Conservation (phyloP, 1,140 invertebrate species). For the Pogonus chalceus region DNA sequence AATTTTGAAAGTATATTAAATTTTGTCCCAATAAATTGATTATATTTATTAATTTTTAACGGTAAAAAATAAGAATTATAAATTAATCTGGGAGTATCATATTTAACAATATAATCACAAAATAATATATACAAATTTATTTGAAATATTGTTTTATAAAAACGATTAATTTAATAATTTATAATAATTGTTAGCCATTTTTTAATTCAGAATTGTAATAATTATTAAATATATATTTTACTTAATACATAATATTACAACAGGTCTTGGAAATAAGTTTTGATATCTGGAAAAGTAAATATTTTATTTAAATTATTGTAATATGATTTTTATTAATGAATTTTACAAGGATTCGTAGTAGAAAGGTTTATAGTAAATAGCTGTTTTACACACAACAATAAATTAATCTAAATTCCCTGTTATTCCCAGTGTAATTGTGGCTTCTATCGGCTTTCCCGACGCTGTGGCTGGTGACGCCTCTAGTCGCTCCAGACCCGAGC, state of each 20-base stretch:
- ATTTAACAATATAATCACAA: too few relatives aligned
- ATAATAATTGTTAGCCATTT: too few relatives aligned
- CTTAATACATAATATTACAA: background rate
- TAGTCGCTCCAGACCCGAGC: background rate
- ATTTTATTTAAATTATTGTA: background rate
- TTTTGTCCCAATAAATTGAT: too few relatives aligned
- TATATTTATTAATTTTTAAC: too few relatives aligned
- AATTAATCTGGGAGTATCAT: too few relatives aligned
- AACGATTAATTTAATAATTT: too few relatives aligned
- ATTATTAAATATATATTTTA: too few relatives aligned
- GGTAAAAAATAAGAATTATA: too few relatives aligned
- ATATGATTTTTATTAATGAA: background rate
- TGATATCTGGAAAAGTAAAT: background rate
- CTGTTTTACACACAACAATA: background rate
- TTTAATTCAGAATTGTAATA: too few relatives aligned
- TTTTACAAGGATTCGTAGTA: background rate
- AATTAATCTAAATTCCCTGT: background rate
- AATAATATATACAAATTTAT: too few relatives aligned
- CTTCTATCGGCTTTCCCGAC: slow-evolving; percentile 28
- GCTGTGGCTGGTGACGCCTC: slow-evolving; percentile 1
- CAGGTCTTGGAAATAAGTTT: background rate
- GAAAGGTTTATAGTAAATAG: background rate
- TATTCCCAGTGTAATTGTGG: slow-evolving; percentile 22
- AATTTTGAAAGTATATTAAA: too few relatives aligned
- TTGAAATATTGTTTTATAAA: too few relatives aligned